Evolutionary conservation across 1,140 invertebrate genomes (phyloP).

Genomic region (Drosophila nigromelanica): DNA sequence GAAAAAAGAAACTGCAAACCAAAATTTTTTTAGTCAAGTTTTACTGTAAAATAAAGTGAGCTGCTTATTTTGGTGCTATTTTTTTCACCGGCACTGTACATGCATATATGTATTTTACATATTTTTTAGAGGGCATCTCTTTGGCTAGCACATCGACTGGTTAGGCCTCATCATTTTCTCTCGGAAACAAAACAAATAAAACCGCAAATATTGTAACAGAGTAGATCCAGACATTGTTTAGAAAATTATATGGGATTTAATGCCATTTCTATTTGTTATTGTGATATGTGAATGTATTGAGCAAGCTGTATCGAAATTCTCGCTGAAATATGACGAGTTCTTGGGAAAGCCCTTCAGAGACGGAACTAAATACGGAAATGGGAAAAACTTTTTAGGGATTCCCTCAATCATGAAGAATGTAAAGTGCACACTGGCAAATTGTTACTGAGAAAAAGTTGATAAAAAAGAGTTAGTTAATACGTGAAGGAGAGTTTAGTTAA

Average conservation of each 20-base stretch:
- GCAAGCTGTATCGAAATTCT: background rate
- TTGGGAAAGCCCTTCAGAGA: background rate
- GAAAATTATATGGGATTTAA: conserved; percentile 4
- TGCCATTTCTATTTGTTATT: background rate
- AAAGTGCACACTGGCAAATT: too few relatives aligned
- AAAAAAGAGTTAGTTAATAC: too few relatives aligned
- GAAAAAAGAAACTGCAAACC: too few relatives aligned
- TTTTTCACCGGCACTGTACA: too few relatives aligned
- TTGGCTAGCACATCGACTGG: too few relatives aligned
- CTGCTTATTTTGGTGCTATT: too few relatives aligned
- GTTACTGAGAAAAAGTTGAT: too few relatives aligned
- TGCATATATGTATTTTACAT: background rate
- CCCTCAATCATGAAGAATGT: background rate
- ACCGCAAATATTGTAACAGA: conserved; percentile 45
- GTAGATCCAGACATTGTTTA: too few relatives aligned
- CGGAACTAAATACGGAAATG: conserved; percentile 2
- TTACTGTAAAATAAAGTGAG: too few relatives aligned
- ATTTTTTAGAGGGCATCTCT: background rate
- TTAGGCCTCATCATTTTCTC: too few relatives aligned
- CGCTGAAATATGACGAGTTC: background rate
- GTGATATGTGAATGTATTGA: background rate
- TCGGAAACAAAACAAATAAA: conserved; percentile 31
- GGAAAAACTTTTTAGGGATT: background rate
- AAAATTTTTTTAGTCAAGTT: too few relatives aligned
- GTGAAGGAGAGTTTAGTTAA: too few relatives aligned